Evolutionary conservation across 2,888 invertebrate species (phyloP).

Genomic region (Octonoba sinensis): DNA sequence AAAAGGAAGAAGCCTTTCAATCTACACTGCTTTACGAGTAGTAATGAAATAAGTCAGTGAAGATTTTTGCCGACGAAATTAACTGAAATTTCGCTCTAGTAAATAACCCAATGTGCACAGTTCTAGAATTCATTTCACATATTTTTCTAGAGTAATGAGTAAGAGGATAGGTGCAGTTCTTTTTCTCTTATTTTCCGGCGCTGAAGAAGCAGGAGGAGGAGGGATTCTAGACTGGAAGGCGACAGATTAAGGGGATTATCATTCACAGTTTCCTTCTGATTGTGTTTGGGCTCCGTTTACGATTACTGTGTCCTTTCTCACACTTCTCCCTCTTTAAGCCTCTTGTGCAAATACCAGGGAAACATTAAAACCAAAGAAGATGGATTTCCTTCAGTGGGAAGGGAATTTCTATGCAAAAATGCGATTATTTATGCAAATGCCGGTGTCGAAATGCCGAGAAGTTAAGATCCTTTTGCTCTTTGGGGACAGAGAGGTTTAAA

Average conservation of each 20-base stretch:
- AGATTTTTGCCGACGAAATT: no score
- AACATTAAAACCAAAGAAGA: constrained; percentile 2
- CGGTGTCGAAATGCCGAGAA: background rate
- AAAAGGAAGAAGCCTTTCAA: no score
- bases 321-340: constrained; percentile 8
- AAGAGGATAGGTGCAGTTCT: no score
- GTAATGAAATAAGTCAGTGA: no score
- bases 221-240: constrained; percentile 12
- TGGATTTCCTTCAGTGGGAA: background rate
- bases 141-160: no score
- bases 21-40: no score
- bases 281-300: constrained; percentile 25
- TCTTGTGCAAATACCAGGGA: background rate
- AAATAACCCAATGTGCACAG: no score
- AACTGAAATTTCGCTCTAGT: no score
- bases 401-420: background rate
- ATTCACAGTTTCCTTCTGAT: constrained; percentile 26
- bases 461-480: background rate
- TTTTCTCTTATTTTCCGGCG: no score
- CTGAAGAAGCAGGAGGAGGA: background rate
- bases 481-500: background rate
- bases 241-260: constrained; percentile 56
- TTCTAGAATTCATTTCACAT: no score
- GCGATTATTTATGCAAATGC: constrained; percentile 28
- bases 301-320: background rate